Conservation (phyloP, 2,113 vertebrate genomes). For the Eublepharis macularius region DNA sequence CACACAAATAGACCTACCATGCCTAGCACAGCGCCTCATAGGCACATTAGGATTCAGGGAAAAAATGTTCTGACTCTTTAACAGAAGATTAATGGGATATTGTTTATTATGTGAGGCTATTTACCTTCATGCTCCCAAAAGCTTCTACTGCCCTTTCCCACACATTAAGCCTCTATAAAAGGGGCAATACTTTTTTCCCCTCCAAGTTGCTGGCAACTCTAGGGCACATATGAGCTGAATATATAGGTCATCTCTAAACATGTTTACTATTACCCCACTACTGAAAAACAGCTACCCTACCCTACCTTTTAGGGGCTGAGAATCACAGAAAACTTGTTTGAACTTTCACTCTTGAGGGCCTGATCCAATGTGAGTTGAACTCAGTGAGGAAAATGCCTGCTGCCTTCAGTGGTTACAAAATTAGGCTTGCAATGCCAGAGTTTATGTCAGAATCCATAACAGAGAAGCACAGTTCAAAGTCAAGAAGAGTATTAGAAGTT, state of each 20-base stretch:
- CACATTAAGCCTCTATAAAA: too few species aligned
- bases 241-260: neutral
- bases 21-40: too few species aligned
- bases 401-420: neutral
- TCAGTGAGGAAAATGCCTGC: neutral
- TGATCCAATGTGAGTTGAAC: neutral
- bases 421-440: neutral
- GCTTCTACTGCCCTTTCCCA: too few species aligned
- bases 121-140: too few species aligned
- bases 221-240: neutral
- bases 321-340: neutral
- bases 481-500: neutral
- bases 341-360: neutral
- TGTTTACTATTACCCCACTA: neutral
- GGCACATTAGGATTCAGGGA: too few species aligned
- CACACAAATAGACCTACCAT: too few species aligned
- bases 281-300: neutral
- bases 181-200: too few species aligned
- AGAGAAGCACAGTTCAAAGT: neutral
- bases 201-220: neutral
- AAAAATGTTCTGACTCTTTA: too few species aligned
- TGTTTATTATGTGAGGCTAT: neutral
- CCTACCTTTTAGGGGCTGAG: neutral
- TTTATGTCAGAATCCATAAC: conserved; percentile 6
- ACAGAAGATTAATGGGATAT: neutral